phyloP scores from a whole-genome alignment of 2,797 vertebrate species.

The Rhyacichthys aspro region DNA sequence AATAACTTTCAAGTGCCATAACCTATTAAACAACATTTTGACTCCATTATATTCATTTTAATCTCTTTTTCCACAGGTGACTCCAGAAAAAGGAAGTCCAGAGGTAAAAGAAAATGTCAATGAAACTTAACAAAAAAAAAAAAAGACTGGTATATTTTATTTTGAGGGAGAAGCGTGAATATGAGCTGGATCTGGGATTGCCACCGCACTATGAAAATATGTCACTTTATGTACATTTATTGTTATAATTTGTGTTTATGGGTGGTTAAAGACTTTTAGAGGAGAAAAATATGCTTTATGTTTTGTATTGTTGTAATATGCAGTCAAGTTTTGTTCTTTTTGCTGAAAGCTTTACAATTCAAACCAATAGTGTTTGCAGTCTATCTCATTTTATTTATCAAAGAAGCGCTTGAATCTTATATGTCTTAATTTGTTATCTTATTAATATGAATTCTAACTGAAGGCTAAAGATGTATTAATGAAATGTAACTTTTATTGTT shows the following conservation, averaged over 20 bases:
- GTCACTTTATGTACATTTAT: slow-evolving; percentile 63
- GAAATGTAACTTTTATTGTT: slow-evolving; percentile 69
- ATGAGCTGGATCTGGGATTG: slow-evolving; percentile 29
- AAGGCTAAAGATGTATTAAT: slow-evolving; percentile 21
- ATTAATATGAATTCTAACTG: slow-evolving; percentile 19
- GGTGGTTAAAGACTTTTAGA: slow-evolving; percentile 36
- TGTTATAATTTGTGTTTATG: slow-evolving; percentile 20
- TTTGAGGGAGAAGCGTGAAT: slow-evolving; percentile 17
- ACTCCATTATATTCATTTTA: slow-evolving; percentile 52
- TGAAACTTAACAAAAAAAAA: slow-evolving; percentile 38
- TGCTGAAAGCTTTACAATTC: slow-evolving; percentile 32
- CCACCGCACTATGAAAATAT: slow-evolving; percentile 30
- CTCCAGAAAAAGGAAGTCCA: slow-evolving; percentile 74
- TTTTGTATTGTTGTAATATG: slow-evolving; percentile 67
- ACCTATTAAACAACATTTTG: slow-evolving; percentile 4
- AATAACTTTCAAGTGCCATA: not conserved
- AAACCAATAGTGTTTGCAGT: slow-evolving; percentile 39
- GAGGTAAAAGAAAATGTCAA: slow-evolving; percentile 78
- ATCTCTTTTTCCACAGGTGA: slow-evolving; percentile 69
- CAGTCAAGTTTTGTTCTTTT: slow-evolving; percentile 46
- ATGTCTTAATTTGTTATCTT: slow-evolving; percentile 42
- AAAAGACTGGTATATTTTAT: slow-evolving; percentile 13
- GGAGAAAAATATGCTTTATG: slow-evolving; percentile 57
- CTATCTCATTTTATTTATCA: slow-evolving; percentile 39
- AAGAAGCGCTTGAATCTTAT: slow-evolving; percentile 18